Evolutionary conservation across 2,797 vertebrate species (phyloP).

Genomic region (Crax fasciolata): DNA sequence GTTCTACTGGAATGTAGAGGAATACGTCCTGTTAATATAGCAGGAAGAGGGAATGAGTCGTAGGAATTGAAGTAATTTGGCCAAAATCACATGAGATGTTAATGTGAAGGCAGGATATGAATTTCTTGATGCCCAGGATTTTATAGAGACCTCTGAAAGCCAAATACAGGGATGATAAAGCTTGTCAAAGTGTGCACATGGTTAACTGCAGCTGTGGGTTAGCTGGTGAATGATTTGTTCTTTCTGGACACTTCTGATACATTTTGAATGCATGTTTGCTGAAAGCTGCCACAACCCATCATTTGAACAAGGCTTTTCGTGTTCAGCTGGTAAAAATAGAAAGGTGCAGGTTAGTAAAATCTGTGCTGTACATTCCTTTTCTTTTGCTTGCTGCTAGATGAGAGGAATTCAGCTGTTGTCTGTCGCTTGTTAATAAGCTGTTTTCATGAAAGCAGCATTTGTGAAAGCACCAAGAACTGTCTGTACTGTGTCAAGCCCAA

Average conservation of each 20-base stretch:
- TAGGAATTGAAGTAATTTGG: neutral
- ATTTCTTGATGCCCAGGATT: neutral
- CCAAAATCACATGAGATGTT: neutral
- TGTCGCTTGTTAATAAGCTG: neutral
- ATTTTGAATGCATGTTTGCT: neutral
- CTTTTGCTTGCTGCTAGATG: neutral
- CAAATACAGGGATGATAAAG: neutral
- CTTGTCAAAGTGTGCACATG: rapidly evolving
- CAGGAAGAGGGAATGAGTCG: neutral
- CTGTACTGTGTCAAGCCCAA: neutral
- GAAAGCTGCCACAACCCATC: neutral
- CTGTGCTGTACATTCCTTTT: neutral
- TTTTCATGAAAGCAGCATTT: neutral
- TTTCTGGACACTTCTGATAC: neutral
- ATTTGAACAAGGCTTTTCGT: neutral
- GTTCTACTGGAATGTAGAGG: neutral
- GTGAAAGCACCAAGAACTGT: neutral
- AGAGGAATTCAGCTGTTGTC: neutral
- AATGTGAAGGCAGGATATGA: neutral
- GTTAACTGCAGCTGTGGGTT: neutral
- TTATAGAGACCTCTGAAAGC: neutral
- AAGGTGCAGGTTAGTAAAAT: neutral
- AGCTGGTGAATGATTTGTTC: neutral
- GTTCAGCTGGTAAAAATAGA: slow-evolving; percentile 19
- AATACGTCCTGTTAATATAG: rapidly evolving